Evolutionary conservation across 2,113 vertebrate species (phyloP).

Genomic region (Apteryx mantelli): DNA sequence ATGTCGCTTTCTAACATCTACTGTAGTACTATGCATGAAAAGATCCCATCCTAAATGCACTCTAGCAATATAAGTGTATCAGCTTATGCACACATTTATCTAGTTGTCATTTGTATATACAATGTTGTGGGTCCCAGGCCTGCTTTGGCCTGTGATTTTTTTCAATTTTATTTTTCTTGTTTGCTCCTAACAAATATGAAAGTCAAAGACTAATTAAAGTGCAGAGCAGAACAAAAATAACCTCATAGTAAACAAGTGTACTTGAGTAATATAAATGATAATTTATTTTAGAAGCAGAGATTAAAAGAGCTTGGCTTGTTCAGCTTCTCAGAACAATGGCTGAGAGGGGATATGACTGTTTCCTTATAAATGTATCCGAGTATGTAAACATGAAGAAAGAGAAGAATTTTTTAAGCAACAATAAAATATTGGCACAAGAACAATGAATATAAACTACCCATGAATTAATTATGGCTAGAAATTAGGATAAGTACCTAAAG

Average conservation of each 20-base stretch:
- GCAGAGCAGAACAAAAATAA: background rate
- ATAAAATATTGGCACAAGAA: slow-evolving; percentile 46
- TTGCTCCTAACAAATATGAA: slow-evolving; percentile 10
- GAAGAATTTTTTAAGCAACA: slow-evolving; percentile 36
- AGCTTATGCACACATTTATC: background rate
- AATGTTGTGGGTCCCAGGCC: background rate
- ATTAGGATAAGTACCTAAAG: slow-evolving; percentile 33
- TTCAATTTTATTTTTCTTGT: background rate
- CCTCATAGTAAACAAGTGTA: slow-evolving; percentile 22
- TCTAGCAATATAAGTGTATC: background rate
- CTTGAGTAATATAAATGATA: slow-evolving; percentile 56
- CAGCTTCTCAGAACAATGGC: slow-evolving; percentile 44
- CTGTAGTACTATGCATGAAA: background rate
- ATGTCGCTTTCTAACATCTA: background rate
- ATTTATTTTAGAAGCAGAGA: slow-evolving; percentile 50
- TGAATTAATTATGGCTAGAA: slow-evolving; percentile 47
- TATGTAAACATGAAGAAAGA: slow-evolving; percentile 32
- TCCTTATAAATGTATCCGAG: slow-evolving; percentile 15
- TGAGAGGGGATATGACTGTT: slow-evolving; percentile 16
- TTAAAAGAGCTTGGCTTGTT: slow-evolving; percentile 56
- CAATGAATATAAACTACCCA: slow-evolving; percentile 15
- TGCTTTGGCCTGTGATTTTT: background rate
- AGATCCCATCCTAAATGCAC: background rate
- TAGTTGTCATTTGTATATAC: background rate
- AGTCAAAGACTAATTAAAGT: slow-evolving; percentile 45